Conservation (phyloP, 2,797 vertebrate genomes). For the Acrossocheilus wenchowensis region DNA sequence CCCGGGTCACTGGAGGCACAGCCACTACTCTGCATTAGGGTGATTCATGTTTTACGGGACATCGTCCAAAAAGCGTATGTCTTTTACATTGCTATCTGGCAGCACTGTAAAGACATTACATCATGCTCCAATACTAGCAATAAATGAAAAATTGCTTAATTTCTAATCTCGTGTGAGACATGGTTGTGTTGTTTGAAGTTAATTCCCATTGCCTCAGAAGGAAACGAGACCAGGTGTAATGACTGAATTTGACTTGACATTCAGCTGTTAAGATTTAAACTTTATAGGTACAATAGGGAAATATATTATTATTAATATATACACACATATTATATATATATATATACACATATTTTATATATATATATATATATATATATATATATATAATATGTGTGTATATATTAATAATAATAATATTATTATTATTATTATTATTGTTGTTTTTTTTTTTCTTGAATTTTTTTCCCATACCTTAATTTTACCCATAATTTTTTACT, state of each 20-base stretch:
- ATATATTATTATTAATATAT: too few relatives aligned
- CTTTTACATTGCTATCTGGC: conserved; percentile 5
- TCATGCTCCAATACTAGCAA: conserved; percentile 12
- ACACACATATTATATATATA: too few relatives aligned
- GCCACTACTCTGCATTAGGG: conserved; percentile 59
- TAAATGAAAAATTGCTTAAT: background rate
- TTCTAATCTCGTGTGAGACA: background rate
- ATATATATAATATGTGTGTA: too few relatives aligned
- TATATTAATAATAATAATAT: too few relatives aligned
- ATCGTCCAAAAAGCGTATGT: conserved; percentile 59
- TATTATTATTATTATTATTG: too few relatives aligned
- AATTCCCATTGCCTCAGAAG: background rate
- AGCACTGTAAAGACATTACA: conserved; percentile 11
- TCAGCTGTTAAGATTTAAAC: background rate
- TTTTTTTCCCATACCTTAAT: background rate
- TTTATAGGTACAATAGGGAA: background rate
- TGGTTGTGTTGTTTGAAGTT: conserved; percentile 4
- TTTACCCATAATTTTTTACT: too few relatives aligned
- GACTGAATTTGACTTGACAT: conserved; percentile 1
- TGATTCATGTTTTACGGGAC: conserved; percentile 60
- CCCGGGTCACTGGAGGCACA: conserved; percentile 67
- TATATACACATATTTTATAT: too few relatives aligned
- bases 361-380: too few relatives aligned
- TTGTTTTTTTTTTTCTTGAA: too few relatives aligned
- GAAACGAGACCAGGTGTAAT: background rate